Percentiles rank a stretch among this genome's conserved stretches.
phyloP scores from a whole-genome alignment of 64 coral and sea anemone species.

The Porites australiensis region DNA sequence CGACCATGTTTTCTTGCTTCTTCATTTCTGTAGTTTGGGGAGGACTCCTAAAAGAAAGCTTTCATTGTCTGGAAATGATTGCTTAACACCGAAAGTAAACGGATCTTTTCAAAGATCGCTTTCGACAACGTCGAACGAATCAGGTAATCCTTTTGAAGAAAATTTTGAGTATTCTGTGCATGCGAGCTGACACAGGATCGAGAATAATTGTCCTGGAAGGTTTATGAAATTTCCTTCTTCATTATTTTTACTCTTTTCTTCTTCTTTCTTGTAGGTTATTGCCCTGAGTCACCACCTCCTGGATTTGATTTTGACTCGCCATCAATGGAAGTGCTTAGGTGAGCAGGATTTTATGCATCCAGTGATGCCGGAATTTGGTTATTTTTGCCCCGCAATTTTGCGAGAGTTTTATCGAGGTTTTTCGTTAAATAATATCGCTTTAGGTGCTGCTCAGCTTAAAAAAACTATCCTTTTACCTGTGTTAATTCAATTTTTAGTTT shows the following conservation, averaged over 20 bases:
- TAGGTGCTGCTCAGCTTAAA: too few relatives aligned
- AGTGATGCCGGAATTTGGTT: background rate
- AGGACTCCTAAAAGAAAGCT: constrained; percentile 93
- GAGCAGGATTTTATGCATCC: background rate
- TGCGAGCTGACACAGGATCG: background rate
- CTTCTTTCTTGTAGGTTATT: constrained; percentile 68
- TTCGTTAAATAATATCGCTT: background rate
- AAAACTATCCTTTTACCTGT: background rate
- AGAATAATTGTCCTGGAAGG: constrained; percentile 3
- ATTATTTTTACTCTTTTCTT: background rate
- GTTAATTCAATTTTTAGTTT: background rate
- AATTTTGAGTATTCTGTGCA: background rate
- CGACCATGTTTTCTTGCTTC: background rate
- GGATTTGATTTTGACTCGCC: constrained; percentile 78
- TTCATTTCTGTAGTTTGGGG: constrained; percentile 73
- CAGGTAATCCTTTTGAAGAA: constrained; percentile 50
- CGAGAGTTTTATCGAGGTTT: background rate
- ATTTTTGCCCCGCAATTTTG: background rate
- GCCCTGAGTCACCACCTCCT: constrained; percentile 67
- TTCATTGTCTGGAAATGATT: constrained; percentile 77
- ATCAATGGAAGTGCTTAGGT: constrained; percentile 86
- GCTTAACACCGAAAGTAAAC: constrained; percentile 51
- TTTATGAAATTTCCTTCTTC: background rate
- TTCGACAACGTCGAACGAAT: constrained; percentile 88
- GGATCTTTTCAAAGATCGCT: constrained; percentile 72